A percentile compares a stretch with the other conserved stretches of the same genome.
Conservation (phyloP, 2,113 vertebrate genomes). For the Dipodomys spectabilis region DNA sequence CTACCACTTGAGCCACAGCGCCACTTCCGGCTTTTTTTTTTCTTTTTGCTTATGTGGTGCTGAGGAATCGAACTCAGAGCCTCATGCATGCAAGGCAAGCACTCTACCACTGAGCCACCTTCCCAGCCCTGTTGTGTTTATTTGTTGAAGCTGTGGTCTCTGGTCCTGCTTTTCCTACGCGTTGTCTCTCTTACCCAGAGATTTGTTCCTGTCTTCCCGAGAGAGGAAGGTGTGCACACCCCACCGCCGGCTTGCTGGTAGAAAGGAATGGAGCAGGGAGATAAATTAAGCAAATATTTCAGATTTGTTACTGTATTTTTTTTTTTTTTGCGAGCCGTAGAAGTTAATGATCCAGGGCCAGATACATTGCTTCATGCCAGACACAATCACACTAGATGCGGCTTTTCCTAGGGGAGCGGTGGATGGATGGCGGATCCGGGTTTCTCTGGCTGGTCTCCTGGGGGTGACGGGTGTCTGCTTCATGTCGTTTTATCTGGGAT, state of each 20-base stretch:
- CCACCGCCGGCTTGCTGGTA: slow-evolving; percentile 51
- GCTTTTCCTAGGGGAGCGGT: slow-evolving; percentile 34
- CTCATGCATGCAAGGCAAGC: no score
- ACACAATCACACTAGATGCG: not conserved
- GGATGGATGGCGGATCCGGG: slow-evolving; percentile 19
- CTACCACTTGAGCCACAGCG: no score
- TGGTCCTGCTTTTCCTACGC: slow-evolving; percentile 72
- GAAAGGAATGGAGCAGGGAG: slow-evolving; percentile 49
- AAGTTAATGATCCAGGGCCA: slow-evolving; percentile 74
- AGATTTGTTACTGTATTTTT: slow-evolving; percentile 72
- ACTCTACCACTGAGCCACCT: no score
- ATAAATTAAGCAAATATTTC: slow-evolving; percentile 75
- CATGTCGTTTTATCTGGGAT: slow-evolving; percentile 48
- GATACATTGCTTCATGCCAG: slow-evolving; percentile 67
- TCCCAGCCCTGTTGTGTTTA: slow-evolving; percentile 56
- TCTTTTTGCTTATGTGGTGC: no score
- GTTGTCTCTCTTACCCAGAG: slow-evolving; percentile 58
- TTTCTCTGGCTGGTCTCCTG: slow-evolving; percentile 40
- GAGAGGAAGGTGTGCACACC: slow-evolving; percentile 64
- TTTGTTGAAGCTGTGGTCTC: slow-evolving; percentile 72
- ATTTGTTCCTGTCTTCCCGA: slow-evolving; percentile 67
- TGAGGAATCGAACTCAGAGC: no score
- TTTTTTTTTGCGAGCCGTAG: slow-evolving; percentile 52
- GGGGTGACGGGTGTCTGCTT: slow-evolving; percentile 42
- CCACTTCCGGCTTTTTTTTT: no score